A percentile compares a stretch with the other conserved stretches of the same genome.
phyloP scores from a whole-genome alignment of 2,113 vertebrate species.

The Bagarius yarrelli region DNA sequence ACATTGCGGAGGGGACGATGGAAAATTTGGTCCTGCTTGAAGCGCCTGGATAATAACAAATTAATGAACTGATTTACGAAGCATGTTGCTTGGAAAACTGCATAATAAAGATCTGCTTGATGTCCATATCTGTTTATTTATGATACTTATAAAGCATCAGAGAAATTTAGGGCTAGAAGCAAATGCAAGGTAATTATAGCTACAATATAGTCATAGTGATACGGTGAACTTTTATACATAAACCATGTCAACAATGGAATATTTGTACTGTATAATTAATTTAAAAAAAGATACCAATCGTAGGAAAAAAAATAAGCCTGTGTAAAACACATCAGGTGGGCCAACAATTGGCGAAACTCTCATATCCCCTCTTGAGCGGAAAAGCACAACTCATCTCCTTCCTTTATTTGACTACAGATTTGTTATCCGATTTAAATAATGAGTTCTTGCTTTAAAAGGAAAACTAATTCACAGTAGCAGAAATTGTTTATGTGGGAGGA shows the following conservation, averaged over 20 bases:
- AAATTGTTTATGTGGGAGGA: not conserved
- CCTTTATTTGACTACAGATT: conserved; percentile 33
- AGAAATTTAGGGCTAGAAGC: not conserved
- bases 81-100: not conserved
- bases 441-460: conserved; percentile 28
- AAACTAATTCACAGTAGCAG: conserved; percentile 15
- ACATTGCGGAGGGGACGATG: conserved; percentile 12
- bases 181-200: not conserved
- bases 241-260: not conserved
- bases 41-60: conserved; percentile 24
- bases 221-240: not conserved
- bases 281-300: not conserved
- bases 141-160: not conserved
- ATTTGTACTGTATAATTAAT: not conserved
- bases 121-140: not conserved
- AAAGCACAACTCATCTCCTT: conserved; percentile 23
- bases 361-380: conserved; percentile 29
- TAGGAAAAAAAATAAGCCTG: not conserved
- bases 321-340: not conserved
- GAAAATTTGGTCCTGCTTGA: conserved; percentile 21
- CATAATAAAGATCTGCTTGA: conserved; percentile 15
- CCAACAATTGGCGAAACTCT: not conserved
- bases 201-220: not conserved
- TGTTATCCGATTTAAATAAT: conserved; percentile 47
- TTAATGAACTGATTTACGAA: conserved; percentile 27